phyloP scores from a whole-genome alignment of 1,140 invertebrate genomes.

The Nasonia giraulti region DNA sequence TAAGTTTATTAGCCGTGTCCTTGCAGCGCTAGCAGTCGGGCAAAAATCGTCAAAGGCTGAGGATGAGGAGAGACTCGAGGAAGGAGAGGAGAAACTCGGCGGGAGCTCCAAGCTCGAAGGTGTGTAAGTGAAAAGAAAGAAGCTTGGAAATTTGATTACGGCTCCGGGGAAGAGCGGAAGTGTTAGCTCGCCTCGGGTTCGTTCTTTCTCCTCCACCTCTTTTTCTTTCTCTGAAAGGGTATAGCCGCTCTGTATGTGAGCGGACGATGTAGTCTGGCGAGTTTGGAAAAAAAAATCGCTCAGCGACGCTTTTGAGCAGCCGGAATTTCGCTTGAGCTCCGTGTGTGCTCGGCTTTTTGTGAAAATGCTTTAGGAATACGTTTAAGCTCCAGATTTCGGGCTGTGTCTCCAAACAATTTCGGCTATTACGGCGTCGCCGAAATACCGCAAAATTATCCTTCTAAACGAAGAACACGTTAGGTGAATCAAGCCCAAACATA shows the following conservation, averaged over 20 bases:
- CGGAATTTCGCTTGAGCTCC: neutral
- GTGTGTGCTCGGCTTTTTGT: neutral
- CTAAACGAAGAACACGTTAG: too few species aligned
- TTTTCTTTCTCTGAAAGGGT: neutral
- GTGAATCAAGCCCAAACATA: neutral
- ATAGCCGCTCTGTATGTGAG: neutral
- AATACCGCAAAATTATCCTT: neutral
- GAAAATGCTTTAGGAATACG: neutral
- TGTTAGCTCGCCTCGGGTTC: conserved; percentile 14
- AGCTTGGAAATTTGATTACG: conserved; percentile 13
- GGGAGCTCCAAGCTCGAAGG: neutral
- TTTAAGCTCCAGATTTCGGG: neutral
- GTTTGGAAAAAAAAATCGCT: neutral
- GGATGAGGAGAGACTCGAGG: neutral
- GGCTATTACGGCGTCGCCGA: neutral
- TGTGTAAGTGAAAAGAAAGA: conserved; percentile 17
- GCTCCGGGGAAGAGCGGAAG: conserved; percentile 23
- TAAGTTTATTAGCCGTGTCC: conserved; percentile 19
- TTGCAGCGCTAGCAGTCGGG: neutral
- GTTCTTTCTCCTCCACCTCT: neutral
- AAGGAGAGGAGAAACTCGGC: neutral
- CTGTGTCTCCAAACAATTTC: neutral
- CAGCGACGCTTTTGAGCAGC: neutral
- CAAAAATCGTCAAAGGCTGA: conserved; percentile 10
- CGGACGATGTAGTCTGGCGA: neutral